These are phyloP conservation scores for Meda fulgida DNA, from an alignment of 2,797 vertebrate species.

Conservation along the genomic window DNA sequence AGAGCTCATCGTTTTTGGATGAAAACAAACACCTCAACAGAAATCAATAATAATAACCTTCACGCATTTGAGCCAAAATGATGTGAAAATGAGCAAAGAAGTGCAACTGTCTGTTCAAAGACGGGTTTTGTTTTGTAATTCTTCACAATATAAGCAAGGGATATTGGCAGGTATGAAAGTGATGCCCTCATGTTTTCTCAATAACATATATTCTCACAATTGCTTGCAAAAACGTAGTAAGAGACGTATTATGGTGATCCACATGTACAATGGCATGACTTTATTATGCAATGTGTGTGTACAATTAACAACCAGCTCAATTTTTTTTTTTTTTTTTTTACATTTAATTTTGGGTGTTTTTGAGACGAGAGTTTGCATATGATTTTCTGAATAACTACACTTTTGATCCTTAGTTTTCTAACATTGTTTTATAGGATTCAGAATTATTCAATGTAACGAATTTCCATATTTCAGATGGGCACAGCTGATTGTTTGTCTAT, in stretches of 20 bases:
- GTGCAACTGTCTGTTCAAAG: slow-evolving; percentile 56
- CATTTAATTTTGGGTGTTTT: neutral
- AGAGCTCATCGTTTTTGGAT: slow-evolving; percentile 33
- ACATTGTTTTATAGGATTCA: neutral
- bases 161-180: slow-evolving; percentile 10
- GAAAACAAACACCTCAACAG: slow-evolving; percentile 46
- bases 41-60: slow-evolving; percentile 30
- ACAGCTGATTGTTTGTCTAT: slow-evolving; percentile 30
- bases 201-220: slow-evolving; percentile 39
- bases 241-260: slow-evolving; percentile 45
- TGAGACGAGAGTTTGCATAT: neutral
- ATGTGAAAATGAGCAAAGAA: slow-evolving; percentile 15
- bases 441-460: neutral
- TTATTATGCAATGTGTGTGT: slow-evolving; percentile 60
- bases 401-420: neutral
- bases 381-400: neutral
- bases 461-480: slow-evolving; percentile 28
- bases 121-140: slow-evolving; percentile 38
- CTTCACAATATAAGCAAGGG: slow-evolving; percentile 21
- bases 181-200: slow-evolving; percentile 37
- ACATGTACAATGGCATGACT: slow-evolving; percentile 59
- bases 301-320: neutral
- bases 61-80: slow-evolving; percentile 25
- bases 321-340: neutral
- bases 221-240: slow-evolving; percentile 46